phyloP scores from a whole-genome alignment of 2,113 vertebrate genomes.

The Gallinago media region DNA sequence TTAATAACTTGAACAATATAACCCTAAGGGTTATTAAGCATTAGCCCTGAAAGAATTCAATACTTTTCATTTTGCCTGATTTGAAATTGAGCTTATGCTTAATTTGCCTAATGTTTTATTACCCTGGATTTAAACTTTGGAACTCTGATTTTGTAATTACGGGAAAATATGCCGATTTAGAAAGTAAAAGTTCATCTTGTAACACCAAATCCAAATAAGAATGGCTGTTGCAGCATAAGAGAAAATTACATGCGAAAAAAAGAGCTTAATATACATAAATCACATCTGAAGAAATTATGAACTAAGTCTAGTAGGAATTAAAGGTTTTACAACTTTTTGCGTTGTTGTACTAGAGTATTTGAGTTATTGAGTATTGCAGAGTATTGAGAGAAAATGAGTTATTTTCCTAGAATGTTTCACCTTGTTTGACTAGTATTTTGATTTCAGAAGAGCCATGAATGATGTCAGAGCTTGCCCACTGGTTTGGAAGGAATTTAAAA shows the following conservation, averaged over 20 bases:
- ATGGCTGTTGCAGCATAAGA: neutral
- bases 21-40: neutral
- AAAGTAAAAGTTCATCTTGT: neutral
- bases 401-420: neutral
- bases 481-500: neutral
- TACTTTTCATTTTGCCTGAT: neutral
- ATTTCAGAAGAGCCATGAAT: neutral
- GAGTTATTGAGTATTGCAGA: too few relatives aligned
- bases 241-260: neutral
- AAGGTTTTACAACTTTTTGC: neutral
- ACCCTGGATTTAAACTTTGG: neutral
- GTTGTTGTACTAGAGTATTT: too few relatives aligned
- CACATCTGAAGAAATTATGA: neutral
- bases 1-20: neutral
- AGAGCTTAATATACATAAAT: neutral
- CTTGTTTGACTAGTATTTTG: neutral
- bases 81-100: neutral
- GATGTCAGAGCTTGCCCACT: neutral
- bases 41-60: neutral
- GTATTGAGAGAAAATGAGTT: too few relatives aligned
- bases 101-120: neutral
- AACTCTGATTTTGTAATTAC: neutral
- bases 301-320: neutral
- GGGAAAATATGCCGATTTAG: neutral
- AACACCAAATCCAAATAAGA: neutral